Base-by-base conservation (phyloP, 1,140 invertebrate species). In the Micrasema longulum region DNA sequence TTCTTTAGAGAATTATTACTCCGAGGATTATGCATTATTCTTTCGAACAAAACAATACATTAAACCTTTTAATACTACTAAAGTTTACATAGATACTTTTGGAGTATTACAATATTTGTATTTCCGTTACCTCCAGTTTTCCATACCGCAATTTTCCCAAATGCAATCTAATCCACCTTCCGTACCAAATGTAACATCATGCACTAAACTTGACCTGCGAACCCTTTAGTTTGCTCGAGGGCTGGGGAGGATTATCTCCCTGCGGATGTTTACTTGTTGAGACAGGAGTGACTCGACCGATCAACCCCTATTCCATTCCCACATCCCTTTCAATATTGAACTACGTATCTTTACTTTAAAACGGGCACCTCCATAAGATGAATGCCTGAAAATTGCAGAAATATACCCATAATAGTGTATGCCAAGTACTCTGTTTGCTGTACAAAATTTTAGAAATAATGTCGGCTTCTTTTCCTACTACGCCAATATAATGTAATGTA, bases 271-370 rank as follows among this genome's bases (percentile, higher is more conserved):
- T 60, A 72, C 63, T 62, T 48, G 55, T 45, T n/a, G 65, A 50
- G 71, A 72, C 71, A 72, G 71, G 43, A 57, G 11, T 26, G 52
- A 48, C 43, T 72, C 53, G 71, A 72, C 71, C 71, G 55, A 68
- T 68, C 45, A 20, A 26, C 63, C 52, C 36, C 38, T 62, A 23
- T 38, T 47, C 65, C 7, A 52, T 12, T n/a, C 55, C 57, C 45
- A 36, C 16, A 48, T n/a, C 47, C 47, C 47, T 48, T 18, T 20
- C 47, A 48, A 48, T 22, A 48, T 48, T 48, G 16, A 48, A 48
- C 47, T 22, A 7, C 3, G 36, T 23, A 31, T 20, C 41, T 45
- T 48, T 7, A 47, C 47, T 65, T 18, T 14, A 65, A 65, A 48
- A 22, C 20, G 7, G 11, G 11, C 47, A 9, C n/a, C n/a, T 45